Base-by-base conservation (phyloP, 1,140 invertebrate species). In the Diuraphis noxia region DNA sequence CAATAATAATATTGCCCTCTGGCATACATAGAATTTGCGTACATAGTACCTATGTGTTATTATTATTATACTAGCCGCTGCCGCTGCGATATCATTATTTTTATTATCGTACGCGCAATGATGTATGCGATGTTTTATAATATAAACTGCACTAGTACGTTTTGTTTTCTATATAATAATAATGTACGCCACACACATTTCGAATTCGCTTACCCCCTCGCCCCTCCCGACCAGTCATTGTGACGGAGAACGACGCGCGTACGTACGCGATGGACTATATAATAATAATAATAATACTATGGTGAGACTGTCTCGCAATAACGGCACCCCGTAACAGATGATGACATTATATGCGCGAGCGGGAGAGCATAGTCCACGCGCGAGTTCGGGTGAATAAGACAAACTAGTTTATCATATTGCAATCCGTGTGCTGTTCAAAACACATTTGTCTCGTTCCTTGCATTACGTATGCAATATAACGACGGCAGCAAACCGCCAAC, bases 341-440 rank as follows among this genome's bases (percentile, higher is more conserved):
- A 82, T n/a, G 40, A 41, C 36, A 40, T n/a, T 30, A 82, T 30
- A 30, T 5, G 25, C 81, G 56, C n/a, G 56, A 4, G 56, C 10
- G 56, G 10, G 56, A 3, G 56, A 72, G 56, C 56, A 34, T 10
- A 72, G 56, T 72, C 56, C 56, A n/a, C 40, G 13, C 77, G 0
- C 81, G 38, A 40, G 81, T 13, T 41, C 38, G 81, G 81, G 81
- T 40, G 81, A 82, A 81, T 81, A 41, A 82, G 81, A 82, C 81
- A 82, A 82, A 82, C 81, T 82, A 82, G 81, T 82, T 82, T 82
- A 82, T 82, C 81, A 82, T 82, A 82, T 82, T 82, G 81, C 81
- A 38, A 82, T 82, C 81, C 81, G 81, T 82, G 81, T 41, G 81
- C 30, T 82, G 81, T 82, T 82, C 81, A 40, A 82, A 82, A 82